These are phyloP conservation scores for Gallinago paraguaiae DNA, from an alignment of 2,113 vertebrate genomes.

Conservation along the genomic window DNA sequence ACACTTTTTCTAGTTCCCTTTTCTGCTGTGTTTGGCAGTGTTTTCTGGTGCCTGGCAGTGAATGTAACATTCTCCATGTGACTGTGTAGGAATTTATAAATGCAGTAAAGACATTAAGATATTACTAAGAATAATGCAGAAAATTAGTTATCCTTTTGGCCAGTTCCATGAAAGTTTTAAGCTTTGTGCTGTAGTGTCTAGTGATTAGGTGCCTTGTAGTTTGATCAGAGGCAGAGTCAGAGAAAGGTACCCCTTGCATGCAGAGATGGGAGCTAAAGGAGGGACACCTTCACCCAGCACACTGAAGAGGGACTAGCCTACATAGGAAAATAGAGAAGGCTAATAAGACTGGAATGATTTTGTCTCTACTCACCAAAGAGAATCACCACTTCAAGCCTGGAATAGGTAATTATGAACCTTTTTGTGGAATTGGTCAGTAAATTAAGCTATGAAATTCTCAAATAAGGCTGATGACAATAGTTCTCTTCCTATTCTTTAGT, in stretches of 20 bases:
- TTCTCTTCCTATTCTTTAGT: background rate
- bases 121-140: background rate
- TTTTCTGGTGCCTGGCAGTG: background rate
- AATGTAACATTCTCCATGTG: background rate
- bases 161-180: background rate
- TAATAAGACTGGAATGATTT: background rate
- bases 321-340: rapidly evolving
- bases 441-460: background rate
- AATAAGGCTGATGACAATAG: background rate
- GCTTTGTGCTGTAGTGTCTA: background rate
- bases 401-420: background rate
- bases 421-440: background rate
- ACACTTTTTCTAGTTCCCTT: background rate
- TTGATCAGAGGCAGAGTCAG: background rate
- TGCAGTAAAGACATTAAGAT: background rate
- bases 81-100: background rate
- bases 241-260: rapidly evolving
- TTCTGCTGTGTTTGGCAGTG: background rate
- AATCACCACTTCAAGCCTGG: background rate
- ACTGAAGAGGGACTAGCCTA: rapidly evolving
- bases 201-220: background rate
- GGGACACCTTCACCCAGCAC: background rate
- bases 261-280: background rate
- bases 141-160: background rate
- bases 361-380: background rate